These are phyloP conservation scores for Limnothrissa miodon DNA, from an alignment of 2,113 vertebrate genomes.

Conservation along the genomic window DNA sequence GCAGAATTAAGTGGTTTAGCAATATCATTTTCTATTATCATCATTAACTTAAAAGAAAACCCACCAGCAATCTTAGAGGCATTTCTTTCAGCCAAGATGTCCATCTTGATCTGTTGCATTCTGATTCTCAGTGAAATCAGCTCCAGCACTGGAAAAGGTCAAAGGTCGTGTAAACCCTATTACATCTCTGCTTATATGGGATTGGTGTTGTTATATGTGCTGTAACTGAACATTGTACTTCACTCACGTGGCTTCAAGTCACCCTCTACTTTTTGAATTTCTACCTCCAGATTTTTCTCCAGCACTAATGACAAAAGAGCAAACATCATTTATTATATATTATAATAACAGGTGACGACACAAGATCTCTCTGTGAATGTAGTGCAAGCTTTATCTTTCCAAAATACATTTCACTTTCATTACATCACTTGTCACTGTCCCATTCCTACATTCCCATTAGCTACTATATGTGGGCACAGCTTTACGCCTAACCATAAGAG, in stretches of 20 bases:
- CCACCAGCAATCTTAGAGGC: slow-evolving; percentile 32
- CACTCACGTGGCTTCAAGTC: neutral
- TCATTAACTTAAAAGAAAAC: neutral
- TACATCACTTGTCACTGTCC: no score
- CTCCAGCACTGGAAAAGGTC: slow-evolving; percentile 36
- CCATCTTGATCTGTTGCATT: slow-evolving; percentile 28
- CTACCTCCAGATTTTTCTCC: neutral
- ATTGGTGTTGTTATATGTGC: neutral
- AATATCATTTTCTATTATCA: neutral
- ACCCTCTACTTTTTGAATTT: neutral
- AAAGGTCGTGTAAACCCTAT: neutral
- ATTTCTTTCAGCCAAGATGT: slow-evolving; percentile 18
- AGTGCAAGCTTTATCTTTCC: neutral
- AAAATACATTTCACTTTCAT: no score
- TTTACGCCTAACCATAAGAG: no score
- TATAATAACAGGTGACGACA: neutral
- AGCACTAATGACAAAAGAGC: neutral
- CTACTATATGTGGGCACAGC: no score
- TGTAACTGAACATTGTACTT: neutral
- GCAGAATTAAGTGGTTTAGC: neutral
- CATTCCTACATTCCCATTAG: no score
- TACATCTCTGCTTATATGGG: neutral
- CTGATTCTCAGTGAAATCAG: slow-evolving; percentile 41
- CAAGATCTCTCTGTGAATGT: neutral
- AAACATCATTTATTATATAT: no score